A percentile compares a stretch with the other conserved stretches of the same genome.
phyloP scores from a whole-genome alignment of 2,797 vertebrate species.

The Helostoma temminkii region DNA sequence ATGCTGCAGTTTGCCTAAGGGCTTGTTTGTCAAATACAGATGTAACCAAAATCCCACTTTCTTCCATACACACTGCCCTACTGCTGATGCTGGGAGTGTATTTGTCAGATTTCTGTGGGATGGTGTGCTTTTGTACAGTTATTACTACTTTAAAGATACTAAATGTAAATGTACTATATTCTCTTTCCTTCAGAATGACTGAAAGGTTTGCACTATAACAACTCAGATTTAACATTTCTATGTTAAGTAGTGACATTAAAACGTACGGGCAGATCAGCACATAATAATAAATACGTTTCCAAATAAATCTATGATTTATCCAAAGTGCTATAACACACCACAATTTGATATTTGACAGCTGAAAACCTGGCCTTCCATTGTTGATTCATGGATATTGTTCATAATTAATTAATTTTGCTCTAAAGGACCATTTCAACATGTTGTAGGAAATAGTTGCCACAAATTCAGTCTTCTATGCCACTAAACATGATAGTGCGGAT shows the following conservation, averaged over 20 bases:
- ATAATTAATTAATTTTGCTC: neutral
- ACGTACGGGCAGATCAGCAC: neutral
- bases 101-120: constrained; percentile 21
- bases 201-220: constrained; percentile 7
- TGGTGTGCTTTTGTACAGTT: constrained; percentile 35
- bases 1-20: constrained; percentile 41
- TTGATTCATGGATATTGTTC: neutral
- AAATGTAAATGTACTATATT: neutral
- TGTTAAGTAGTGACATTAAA: neutral
- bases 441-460: too few relatives aligned
- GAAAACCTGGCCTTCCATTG: neutral
- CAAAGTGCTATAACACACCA: neutral
- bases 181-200: constrained; percentile 17
- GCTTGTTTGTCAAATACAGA: constrained; percentile 67
- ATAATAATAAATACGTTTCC: neutral
- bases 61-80: constrained; percentile 11
- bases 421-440: too few relatives aligned
- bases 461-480: too few relatives aligned
- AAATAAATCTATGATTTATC: neutral
- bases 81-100: constrained; percentile 13
- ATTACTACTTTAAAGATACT: constrained; percentile 28
- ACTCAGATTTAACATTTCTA: neutral
- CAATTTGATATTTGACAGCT: neutral
- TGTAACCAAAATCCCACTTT: constrained; percentile 54
- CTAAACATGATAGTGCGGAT: neutral